Base-by-base conservation (phyloP, 2,797 vertebrate genomes). In the Chanos chanos region DNA sequence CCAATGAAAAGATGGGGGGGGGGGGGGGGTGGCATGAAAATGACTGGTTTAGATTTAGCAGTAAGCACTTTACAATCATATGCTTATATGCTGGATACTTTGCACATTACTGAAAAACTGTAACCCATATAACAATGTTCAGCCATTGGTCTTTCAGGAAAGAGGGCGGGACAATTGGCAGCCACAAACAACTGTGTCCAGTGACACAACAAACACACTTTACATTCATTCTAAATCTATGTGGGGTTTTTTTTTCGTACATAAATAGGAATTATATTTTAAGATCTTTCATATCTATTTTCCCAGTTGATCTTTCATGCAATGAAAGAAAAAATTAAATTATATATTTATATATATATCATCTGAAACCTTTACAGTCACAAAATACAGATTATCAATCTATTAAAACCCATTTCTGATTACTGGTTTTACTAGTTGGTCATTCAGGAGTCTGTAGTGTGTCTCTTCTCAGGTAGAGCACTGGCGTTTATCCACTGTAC, bases 351-450 rank as follows among this genome's bases (percentile, higher is more conserved):
- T 18, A 15, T 39, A 6, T 57, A 47, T n/a, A 13, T 6, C 12
- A 19, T 61, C 22, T 67, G 81, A 83, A 79, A 70, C 19, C 8
- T 51, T 25, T 72, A 37, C 37, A 66, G 72, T 22, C 61, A 75
- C 71, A 54, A 62, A 68, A 65, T 71, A 48, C 68, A 68, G 63
- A 65, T 24, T 10, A 70, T 57, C 39, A 64, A 74, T 61, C 36
- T 1, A 64, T 27, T 50, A 5, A 28, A 13, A 33, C 51, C 39
- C 22, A 39, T 31, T 30, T 25, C 27, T 2, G 31, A 12, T 25
- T 31, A 67, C 79, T 76, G 68, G 61, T 68, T 65, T 59, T 55
- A 69, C 53, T 67, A 64, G 54, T 69, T 75, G 73, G n/a, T n/a
- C n/a, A 25, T 31, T 48, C 33, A 21, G 12, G 54, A 75, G 68